Evolutionary conservation across 2,888 invertebrate genomes (phyloP).

Genomic region (Chrysolina haemoptera): DNA sequence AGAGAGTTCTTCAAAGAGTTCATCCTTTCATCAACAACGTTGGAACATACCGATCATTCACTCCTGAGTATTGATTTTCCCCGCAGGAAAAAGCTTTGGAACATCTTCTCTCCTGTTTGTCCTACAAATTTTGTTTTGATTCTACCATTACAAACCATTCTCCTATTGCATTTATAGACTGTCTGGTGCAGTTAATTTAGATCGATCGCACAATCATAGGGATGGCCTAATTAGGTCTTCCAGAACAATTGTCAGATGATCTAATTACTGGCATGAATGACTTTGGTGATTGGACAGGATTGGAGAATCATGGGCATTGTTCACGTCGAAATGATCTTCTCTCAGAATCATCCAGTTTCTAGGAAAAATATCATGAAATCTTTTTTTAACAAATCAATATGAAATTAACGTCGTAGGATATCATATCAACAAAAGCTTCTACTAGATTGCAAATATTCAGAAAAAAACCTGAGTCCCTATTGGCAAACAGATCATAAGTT

Average conservation of each 20-base stretch:
- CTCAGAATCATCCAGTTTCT: not conserved
- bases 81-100: not conserved
- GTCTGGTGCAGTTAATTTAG: constrained; percentile 8
- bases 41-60: too few relatives aligned
- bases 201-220: not conserved
- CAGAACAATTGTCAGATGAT: constrained; percentile 22
- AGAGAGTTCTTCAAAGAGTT: too few relatives aligned
- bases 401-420: too few relatives aligned
- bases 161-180: not conserved
- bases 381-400: too few relatives aligned
- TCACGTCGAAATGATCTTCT: not conserved
- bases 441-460: too few relatives aligned
- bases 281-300: constrained; percentile 2
- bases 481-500: too few relatives aligned
- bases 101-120: not conserved
- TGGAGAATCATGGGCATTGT: not conserved
- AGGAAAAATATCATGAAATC: too few relatives aligned
- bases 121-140: not conserved
- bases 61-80: too few relatives aligned
- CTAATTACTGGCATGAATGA: constrained; percentile 6
- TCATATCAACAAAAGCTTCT: too few relatives aligned
- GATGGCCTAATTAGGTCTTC: constrained; percentile 18
- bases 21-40: too few relatives aligned
- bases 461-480: too few relatives aligned
- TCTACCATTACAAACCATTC: not conserved